Evolutionary conservation across 2,888 invertebrate species (phyloP), one percentile per base, ranked within the genome.

Genomic region (Hoplodrina blanda): DNA sequence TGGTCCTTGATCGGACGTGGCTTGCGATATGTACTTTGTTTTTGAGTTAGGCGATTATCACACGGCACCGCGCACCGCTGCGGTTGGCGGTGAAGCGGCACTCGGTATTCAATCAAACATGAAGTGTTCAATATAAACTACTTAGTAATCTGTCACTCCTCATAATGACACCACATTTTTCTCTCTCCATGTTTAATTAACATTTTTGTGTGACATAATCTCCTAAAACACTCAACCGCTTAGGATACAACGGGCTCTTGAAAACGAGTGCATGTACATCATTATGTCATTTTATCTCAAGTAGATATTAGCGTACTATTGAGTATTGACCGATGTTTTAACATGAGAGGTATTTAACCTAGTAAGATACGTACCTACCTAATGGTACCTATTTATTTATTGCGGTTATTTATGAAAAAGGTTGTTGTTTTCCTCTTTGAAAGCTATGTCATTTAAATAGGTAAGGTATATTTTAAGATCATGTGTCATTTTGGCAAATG

Each of bases 251-350:
- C 55, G 62, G 49, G 62, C 62, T 62, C 19, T 74, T 50, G 19
- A 44, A 53, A 61, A 50, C 25, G 20, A 62, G 71, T 50, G 20
- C 10, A 11, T 41, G 15, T 69, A 68, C 53, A 55, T 70, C 49
- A 76, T 68, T 71, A 59, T 68, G 70, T 68, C 44, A 52, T 56
- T 65, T 59, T 81, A 81, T 80, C 73, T 80, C 10, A 11, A 68
- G 57, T 62, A 30, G 60, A 50, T 76, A 74, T 77, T 80, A 68
- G 63, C 76, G 63, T 46, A 44, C 52, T 75, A 55, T 73, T 76
- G 69, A 68, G 46, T 75, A 55, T 73, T 76, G 63, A 74, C 44
- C 20, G 19, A 17, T 75, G 56, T 62, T 10, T 75, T 54, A 61
- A 30, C 13, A 4, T 44, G 15, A 63, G 46, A 50, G 54, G 50